Base-by-base conservation (phyloP, 2,888 invertebrate genomes). In the Andrena marginata region DNA sequence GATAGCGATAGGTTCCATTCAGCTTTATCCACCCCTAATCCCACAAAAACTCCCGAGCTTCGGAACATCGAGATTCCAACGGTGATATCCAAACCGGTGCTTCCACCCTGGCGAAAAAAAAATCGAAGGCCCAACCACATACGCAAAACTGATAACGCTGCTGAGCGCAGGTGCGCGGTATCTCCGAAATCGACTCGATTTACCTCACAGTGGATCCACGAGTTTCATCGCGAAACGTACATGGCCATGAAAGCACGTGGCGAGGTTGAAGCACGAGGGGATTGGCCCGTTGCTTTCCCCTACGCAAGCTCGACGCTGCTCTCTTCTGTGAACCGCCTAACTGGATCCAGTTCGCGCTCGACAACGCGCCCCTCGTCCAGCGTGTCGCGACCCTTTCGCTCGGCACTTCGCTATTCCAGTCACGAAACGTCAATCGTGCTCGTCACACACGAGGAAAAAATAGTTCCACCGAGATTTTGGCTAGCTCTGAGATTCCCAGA, bases 271-370 rank as follows among this genome's bases (percentile, higher is more conserved):
- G 60, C 75, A 80, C 79, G 75, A 82, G 82, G 77, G 84, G 82
- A 87, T 88, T 82, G 89, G 84, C 71, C 73, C 76, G 75, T 65
- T 59, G 80, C 80, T 70, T 85, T 84, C 85, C 84, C 89, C 85
- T 88, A 88, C 88, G 88, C 88, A 88, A 88, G 78, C 89, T 80
- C 88, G 76, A 72, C 81, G 75, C 80, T 83, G 79, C 78, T 77
- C 86, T 87, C 89, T 79, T 78, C 83, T 64, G 67, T 65, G 84
- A 77, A 81, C 70, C 82, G 78, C 74, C 85, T 88, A 89, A 80
- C 69, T 65, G 80, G 83, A 86, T 54, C 86, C 88, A 88, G 88
- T 88, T 62, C 76, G 72, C 75, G 80, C 86, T 89, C 84, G 85
- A 80, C 89, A 76, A 71, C 89, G 85, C 85, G 81, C 51, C 82